These are phyloP conservation scores for Siniperca undulata DNA, from an alignment of 2,797 vertebrate genomes.

Conservation along the genomic window DNA sequence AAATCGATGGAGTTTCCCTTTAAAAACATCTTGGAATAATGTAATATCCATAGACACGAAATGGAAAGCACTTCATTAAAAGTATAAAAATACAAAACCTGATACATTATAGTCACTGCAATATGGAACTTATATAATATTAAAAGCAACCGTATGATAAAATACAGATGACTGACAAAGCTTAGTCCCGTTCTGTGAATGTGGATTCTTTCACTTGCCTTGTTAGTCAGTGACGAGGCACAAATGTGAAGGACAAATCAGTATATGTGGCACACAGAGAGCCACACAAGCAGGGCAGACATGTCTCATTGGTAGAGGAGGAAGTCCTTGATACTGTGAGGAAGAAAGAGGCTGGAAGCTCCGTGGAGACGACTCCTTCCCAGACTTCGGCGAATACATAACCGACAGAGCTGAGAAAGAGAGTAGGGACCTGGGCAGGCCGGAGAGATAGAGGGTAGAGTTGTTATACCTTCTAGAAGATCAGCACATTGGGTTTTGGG, in stretches of 20 bases:
- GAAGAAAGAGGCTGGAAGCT: conserved; percentile 86
- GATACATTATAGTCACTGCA: neutral
- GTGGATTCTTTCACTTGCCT: neutral
- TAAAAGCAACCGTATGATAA: neutral
- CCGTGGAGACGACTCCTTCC: conserved; percentile 86
- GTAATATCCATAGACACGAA: neutral
- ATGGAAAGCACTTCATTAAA: conserved; percentile 1
- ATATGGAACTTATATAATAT: neutral
- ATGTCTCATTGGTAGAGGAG: conserved; percentile 87
- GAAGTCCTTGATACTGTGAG: conserved; percentile 87
- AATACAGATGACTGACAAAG: neutral
- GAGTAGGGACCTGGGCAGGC: conserved; percentile 84
- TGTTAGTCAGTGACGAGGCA: neutral
- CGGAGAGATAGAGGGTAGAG: neutral
- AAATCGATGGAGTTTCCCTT: neutral
- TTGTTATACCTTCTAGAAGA: neutral
- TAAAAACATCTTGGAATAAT: neutral
- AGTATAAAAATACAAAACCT: conserved; percentile 23
- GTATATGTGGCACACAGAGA: neutral
- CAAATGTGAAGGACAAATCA: neutral
- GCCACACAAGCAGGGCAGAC: neutral
- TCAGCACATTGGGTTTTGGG: neutral
- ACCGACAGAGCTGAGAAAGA: conserved; percentile 90
- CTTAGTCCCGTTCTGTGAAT: neutral
- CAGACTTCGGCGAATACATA: conserved; percentile 88